These are phyloP conservation scores for Nysson spinosus DNA, from an alignment of 2,888 invertebrate species.

Conservation along the genomic window DNA sequence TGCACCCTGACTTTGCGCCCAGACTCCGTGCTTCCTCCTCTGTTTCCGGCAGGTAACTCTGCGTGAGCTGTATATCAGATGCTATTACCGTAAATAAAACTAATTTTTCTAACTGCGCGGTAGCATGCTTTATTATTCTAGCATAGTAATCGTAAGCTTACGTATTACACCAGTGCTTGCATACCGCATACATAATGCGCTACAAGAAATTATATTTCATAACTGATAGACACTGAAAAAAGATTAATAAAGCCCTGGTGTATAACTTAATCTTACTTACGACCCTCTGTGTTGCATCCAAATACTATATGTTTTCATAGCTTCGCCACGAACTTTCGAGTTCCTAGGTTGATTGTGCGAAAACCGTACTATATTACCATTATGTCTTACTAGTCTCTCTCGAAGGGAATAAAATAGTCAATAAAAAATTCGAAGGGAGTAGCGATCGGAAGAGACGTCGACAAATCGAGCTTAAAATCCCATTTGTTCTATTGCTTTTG, in stretches of 20 bases:
- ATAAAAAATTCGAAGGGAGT: neutral
- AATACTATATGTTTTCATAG: no score
- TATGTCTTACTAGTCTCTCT: no score
- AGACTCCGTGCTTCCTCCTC: constrained; percentile 44
- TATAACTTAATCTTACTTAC: no score
- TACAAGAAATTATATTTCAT: constrained; percentile 5
- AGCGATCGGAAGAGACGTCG: no score
- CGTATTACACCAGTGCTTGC: neutral
- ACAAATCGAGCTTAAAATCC: constrained; percentile 3
- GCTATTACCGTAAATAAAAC: constrained; percentile 48
- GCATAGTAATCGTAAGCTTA: constrained; percentile 52
- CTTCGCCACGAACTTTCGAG: no score
- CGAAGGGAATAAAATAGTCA: neutral
- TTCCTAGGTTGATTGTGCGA: no score
- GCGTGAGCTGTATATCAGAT: constrained; percentile 56
- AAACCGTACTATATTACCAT: no score
- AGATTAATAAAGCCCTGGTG: neutral
- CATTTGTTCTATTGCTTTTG: constrained; percentile 1
- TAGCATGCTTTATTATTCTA: constrained; percentile 51
- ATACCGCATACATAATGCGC: constrained; percentile 40
- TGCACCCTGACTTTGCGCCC: constrained; percentile 48
- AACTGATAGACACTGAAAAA: neutral
- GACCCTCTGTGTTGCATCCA: no score
- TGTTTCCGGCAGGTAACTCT: constrained; percentile 39
- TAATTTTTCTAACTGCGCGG: constrained; percentile 52